Percentiles rank a stretch among this genome's conserved stretches.
phyloP scores from a whole-genome alignment of 2,113 vertebrate genomes.

The Takifugu flavidus region DNA sequence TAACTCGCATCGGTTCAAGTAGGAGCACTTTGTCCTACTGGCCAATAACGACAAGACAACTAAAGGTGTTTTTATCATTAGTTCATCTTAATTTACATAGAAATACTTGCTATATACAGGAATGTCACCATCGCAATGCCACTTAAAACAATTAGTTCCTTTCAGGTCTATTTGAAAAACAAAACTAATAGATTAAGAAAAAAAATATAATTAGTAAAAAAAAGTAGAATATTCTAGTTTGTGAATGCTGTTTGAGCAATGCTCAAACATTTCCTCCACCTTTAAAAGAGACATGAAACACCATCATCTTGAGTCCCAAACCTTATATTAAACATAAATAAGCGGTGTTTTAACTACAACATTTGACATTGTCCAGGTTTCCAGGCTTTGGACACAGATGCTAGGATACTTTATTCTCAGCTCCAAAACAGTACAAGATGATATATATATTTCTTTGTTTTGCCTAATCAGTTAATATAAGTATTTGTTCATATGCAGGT shows the following conservation, averaged over 20 bases:
- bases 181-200: constrained; percentile 10
- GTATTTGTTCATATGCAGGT: constrained; percentile 39
- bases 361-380: constrained; percentile 28
- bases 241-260: constrained; percentile 16
- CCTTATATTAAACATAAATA: constrained; percentile 47
- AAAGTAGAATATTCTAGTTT: constrained; percentile 9
- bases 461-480: constrained; percentile 15
- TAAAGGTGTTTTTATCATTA: constrained; percentile 21
- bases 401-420: constrained; percentile 15
- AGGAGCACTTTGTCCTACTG: constrained; percentile 2
- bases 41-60: constrained; percentile 27
- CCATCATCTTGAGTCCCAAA: constrained; percentile 36
- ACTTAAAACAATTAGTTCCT: constrained; percentile 29
- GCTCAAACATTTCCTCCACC: constrained; percentile 44
- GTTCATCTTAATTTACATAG: constrained; percentile 67
- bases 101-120: constrained; percentile 66
- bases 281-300: constrained; percentile 14
- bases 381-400: constrained; percentile 16
- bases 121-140: constrained; percentile 56
- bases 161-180: constrained; percentile 19
- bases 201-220: background rate
- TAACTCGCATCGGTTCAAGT: too few relatives aligned
- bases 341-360: constrained; percentile 41
- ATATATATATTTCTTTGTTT: constrained; percentile 13
- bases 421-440: constrained; percentile 15